phyloP scores from a whole-genome alignment of 2,113 vertebrate genomes.

The Hemiscyllium ocellatum region DNA sequence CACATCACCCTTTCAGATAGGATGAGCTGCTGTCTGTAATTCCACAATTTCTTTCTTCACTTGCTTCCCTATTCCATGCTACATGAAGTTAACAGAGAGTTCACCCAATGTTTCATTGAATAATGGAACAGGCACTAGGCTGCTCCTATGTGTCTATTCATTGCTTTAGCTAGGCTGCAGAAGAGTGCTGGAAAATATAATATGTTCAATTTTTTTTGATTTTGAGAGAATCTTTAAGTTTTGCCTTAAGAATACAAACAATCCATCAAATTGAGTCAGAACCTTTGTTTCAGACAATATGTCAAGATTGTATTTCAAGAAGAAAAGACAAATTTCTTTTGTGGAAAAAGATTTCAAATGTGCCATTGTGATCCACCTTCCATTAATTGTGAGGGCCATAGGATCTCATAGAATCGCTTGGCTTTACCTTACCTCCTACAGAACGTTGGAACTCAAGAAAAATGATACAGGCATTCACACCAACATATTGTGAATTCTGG shows the following conservation, averaged over 20 bases:
- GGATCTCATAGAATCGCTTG: neutral
- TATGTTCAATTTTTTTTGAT: neutral
- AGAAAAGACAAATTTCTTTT: neutral
- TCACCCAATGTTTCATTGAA: neutral
- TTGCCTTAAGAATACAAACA: neutral
- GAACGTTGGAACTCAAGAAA: neutral
- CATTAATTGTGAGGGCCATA: neutral
- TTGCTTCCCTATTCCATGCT: neutral
- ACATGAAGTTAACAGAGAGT: neutral
- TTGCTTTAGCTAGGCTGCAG: neutral
- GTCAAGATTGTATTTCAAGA: neutral
- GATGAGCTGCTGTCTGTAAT: neutral
- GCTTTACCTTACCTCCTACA: neutral
- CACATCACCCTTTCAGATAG: neutral
- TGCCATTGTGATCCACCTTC: neutral
- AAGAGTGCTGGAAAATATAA: neutral
- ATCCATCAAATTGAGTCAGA: neutral
- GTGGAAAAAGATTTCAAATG: neutral
- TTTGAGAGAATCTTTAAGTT: neutral
- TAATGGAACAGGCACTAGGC: no score
- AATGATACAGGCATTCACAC: neutral
- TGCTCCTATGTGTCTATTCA: neutral
- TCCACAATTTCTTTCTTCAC: neutral
- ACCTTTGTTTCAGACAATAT: neutral
- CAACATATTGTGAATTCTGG: neutral